Percentiles rank a stretch among this genome's conserved stretches.
These are phyloP conservation scores for Platysternon megacephalum DNA, from an alignment of 2,113 vertebrate species.

Conservation along the genomic window DNA sequence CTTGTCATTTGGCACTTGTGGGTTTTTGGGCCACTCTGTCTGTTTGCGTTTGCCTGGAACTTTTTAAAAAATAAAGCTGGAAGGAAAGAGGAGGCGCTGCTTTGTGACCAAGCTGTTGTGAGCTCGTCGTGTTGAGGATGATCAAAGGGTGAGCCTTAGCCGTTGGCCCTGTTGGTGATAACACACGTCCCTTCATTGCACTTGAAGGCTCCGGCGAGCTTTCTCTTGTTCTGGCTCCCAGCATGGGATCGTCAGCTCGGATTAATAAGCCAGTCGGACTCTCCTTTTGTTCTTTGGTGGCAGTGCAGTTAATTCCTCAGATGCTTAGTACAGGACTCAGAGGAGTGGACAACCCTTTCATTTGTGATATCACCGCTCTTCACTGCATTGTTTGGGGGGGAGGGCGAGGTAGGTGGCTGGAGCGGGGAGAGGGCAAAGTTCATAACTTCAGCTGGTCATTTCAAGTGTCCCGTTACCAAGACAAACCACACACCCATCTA, in stretches of 20 bases:
- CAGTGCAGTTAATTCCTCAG: fast-evolving
- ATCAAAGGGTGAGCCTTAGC: fast-evolving
- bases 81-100: neutral
- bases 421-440: neutral
- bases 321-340: neutral
- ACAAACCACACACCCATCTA: neutral
- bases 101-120: fast-evolving
- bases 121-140: neutral
- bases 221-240: neutral
- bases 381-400: neutral
- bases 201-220: neutral
- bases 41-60: fast-evolving
- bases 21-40: neutral
- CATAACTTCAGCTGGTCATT: neutral
- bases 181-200: fast-evolving
- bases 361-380: neutral
- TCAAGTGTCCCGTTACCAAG: neutral
- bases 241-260: neutral
- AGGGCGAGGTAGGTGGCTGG: no score
- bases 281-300: fast-evolving
- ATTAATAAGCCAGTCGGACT: fast-evolving
- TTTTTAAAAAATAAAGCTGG: fast-evolving
- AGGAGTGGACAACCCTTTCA: neutral
- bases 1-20: fast-evolving
- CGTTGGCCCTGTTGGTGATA: fast-evolving